Conservation (phyloP, 2,797 vertebrate genomes). For the Danio kyathit region DNA sequence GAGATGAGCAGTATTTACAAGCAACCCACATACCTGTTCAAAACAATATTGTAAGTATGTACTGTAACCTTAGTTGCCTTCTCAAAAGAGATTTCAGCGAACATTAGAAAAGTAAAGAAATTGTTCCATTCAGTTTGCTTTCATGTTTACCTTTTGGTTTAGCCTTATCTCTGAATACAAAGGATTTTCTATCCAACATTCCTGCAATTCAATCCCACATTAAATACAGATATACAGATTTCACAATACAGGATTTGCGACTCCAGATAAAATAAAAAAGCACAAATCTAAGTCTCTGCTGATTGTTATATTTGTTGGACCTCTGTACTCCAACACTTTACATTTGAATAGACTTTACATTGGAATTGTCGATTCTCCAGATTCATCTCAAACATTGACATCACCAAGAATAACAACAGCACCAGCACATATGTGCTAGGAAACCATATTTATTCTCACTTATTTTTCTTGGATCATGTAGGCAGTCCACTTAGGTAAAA, state of each 20-base stretch:
- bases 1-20: constrained; percentile 85
- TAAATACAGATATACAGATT: constrained; percentile 76
- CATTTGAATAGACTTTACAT: constrained; percentile 1
- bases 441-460: constrained; percentile 27
- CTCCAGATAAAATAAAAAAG: constrained; percentile 75
- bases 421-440: constrained; percentile 26
- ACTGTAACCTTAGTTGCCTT: constrained; percentile 60
- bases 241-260: constrained; percentile 72
- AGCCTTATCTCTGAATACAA: constrained; percentile 76
- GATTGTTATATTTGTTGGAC: constrained; percentile 72
- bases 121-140: constrained; percentile 70
- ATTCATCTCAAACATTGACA: constrained; percentile 45
- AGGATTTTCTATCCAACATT: constrained; percentile 74
- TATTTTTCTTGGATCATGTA: constrained; percentile 31
- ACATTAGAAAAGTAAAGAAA: constrained; percentile 68
- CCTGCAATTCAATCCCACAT: constrained; percentile 68
- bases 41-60: constrained; percentile 45
- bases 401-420: constrained; percentile 45
- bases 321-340: constrained; percentile 69
- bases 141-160: constrained; percentile 74
- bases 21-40: constrained; percentile 70
- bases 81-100: constrained; percentile 65
- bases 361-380: constrained; percentile 15
- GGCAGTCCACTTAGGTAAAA: constrained; percentile 36
- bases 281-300: constrained; percentile 73